Base-by-base conservation (phyloP, 2,888 invertebrate genomes). In the Portevinia maculata region DNA sequence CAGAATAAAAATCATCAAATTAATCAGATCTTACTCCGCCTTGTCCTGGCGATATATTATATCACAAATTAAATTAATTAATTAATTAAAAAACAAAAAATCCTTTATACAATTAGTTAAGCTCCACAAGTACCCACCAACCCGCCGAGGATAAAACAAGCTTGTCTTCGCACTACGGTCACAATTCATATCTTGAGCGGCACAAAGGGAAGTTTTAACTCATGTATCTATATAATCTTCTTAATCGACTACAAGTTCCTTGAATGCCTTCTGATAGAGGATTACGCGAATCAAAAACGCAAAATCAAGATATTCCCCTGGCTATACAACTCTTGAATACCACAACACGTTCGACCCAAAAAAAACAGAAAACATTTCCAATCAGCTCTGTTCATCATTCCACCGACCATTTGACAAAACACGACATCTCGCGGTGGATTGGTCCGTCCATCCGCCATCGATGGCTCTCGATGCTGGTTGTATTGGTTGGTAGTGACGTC, bases 341-440 rank as follows among this genome's bases (percentile, higher is more conserved):
- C 34, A 34, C 17, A 46, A 24, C 48, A 62, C 55, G 37, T 37
- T 55, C 39, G 37, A 37, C n/a, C n/a, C n/a, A 21, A 30, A n/a
- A n/a, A 6, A 46, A 44, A 34, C 8, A 46, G 24, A 41, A 60
- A 70, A 64, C 57, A 57, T 74, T 79, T 65, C 65, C 48, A 71
- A 79, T 71, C 59, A 73, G 48, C 24, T 73, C 67, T 30, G 46
- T 60, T 21, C 73, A 79, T 62, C 69, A 75, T 64, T 69, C 28
- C 60, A 57, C 3, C 55, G 50, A 65, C 64, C 64, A 60, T 46
- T 65, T 73, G 65, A 79, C 65, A 79, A 65, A 30, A 34, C 73
- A 59, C 69, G 74, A 69, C 74, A 50, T 57, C 74, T 74, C 41
- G 41, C 75, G 79, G 69, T 64, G 69, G 75, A 81, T 75, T 81